Base-by-base conservation (phyloP, 2,113 vertebrate species). In the Otus sunia region DNA sequence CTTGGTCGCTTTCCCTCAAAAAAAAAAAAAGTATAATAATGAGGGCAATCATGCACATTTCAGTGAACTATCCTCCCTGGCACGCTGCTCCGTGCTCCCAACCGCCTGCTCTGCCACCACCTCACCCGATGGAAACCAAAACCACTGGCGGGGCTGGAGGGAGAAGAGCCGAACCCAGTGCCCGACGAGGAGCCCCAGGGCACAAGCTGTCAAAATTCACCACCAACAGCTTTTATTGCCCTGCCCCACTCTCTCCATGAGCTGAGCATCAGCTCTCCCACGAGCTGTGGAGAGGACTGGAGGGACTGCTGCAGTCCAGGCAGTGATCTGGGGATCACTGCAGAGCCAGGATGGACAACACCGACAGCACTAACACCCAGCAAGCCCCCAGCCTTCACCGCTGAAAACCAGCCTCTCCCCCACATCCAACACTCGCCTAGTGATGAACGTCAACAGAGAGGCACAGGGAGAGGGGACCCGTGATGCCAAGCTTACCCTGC, bases 401-500 rank as follows among this genome's bases (percentile, higher is more conserved):
- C 47, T 50, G 27, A 59, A 50, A 55, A 55, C 12, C 81, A 62
- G n/a, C 25, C 7, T 1, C 32, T 52, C 16, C 43, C 18, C 23
- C 27, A 85, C 19, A 50, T 5, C 59, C 22, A 2, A 20, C 2
- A 1, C 39, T n/a, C 5, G 5, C 27, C 30, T 3, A 90, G 20
- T 3, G 1, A 23, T 29, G 13, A 80, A 50, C 5, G 29, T 55
- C 59, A 55, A 60, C 39, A 47, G 60, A 39, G 32, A 71, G 2
- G 6, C 9, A 0, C 1, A 0, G 21, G 19, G 16, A 45, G 45
- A 78, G 32, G 37, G 8, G 9, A 43, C 5, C 47, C 15, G 5
- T 45, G 6, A 2, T 3, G 1, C 55, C 5, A 2, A n/a, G 49
- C 98, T 99, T 97, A 99, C 99, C 99, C 99, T 4, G 99, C 99